Percentiles rank a stretch among this genome's conserved stretches.
These are phyloP conservation scores for Drymodes brunneopygia DNA, from an alignment of 2,113 vertebrate species.

Conservation along the genomic window DNA sequence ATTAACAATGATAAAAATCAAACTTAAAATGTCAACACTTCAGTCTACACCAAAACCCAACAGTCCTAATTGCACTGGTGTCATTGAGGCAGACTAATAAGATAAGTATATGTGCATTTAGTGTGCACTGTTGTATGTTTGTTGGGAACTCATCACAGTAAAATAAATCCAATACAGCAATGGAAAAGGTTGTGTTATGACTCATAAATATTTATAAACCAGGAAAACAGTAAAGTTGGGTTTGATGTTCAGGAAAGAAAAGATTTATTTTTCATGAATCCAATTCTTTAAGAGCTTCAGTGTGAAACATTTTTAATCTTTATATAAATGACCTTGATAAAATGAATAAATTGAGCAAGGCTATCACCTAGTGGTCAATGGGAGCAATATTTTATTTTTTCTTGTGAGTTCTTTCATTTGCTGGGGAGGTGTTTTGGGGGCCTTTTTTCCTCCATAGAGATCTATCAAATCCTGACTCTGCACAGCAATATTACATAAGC, in stretches of 20 bases:
- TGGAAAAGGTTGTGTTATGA: not conserved
- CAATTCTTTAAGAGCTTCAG: conserved; percentile 11
- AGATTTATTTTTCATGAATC: not conserved
- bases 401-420: not conserved
- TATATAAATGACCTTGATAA: conserved; percentile 65
- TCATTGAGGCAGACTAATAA: not conserved
- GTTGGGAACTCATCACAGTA: not conserved
- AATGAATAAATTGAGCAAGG: conserved; percentile 64
- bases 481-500: not conserved
- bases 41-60: not conserved
- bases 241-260: not conserved
- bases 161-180: not conserved
- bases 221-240: not conserved
- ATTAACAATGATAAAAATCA: not conserved
- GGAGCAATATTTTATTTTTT: not conserved
- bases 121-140: not conserved
- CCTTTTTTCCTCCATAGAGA: not conserved
- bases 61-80: not conserved
- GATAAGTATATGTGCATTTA: not conserved
- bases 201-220: conserved; percentile 22
- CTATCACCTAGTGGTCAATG: conserved; percentile 63
- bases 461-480: not conserved
- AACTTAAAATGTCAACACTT: not conserved
- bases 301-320: conserved; percentile 57
- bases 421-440: not conserved